phyloP scores from a whole-genome alignment of 1,140 invertebrate genomes.

The Luehdorfia chinensis region DNA sequence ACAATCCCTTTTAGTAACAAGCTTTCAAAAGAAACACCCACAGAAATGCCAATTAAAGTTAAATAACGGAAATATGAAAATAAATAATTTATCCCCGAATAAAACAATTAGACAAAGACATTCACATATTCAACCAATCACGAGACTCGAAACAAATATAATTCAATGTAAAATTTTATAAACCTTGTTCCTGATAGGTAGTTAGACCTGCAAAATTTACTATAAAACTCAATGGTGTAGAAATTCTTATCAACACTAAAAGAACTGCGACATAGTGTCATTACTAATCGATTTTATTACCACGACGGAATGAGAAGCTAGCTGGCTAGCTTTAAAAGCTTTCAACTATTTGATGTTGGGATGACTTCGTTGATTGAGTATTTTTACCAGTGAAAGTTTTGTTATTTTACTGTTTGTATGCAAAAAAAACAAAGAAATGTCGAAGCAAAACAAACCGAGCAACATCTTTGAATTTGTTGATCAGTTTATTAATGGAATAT shows the following conservation, averaged over 20 bases:
- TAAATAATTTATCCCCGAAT: slow-evolving; percentile 26
- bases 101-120: slow-evolving; percentile 48
- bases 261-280: no score
- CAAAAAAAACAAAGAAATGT: no score
- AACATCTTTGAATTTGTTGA: no score
- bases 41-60: slow-evolving; percentile 42
- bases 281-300: no score
- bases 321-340: no score
- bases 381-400: no score
- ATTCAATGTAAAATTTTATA: slow-evolving; percentile 48
- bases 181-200: slow-evolving; percentile 75
- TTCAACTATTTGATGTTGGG: no score
- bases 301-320: no score
- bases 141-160: slow-evolving; percentile 59
- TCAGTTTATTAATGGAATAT: no score
- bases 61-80: slow-evolving; percentile 35
- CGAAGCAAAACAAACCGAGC: no score
- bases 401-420: no score
- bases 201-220: slow-evolving; percentile 77
- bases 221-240: slow-evolving; percentile 73
- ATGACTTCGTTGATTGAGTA: no score
- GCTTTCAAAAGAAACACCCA: slow-evolving; percentile 24
- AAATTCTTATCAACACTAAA: slow-evolving; percentile 39
- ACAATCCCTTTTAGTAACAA: slow-evolving; percentile 19
- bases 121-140: slow-evolving; percentile 51